Evolutionary conservation across 2,113 vertebrate species (phyloP).

Genomic region (Misgurnus anguillicaudatus): DNA sequence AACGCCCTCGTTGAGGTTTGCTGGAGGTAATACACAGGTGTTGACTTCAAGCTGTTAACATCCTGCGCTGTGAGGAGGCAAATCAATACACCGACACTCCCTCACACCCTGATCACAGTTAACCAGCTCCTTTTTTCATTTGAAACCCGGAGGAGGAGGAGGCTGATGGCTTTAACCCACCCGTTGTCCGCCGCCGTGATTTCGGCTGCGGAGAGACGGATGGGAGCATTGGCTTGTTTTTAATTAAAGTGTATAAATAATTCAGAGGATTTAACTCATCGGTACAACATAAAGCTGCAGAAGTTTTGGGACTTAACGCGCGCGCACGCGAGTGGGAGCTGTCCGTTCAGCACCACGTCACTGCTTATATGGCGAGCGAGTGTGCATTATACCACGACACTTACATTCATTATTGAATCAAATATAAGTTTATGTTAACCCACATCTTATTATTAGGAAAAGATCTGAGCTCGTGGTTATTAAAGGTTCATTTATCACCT

Average conservation of each 20-base stretch:
- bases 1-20: background rate
- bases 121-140: slow-evolving; percentile 40
- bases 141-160: background rate
- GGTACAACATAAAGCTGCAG: background rate
- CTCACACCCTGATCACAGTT: slow-evolving; percentile 10
- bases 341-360: slow-evolving; percentile 27
- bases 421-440: background rate
- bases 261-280: slow-evolving; percentile 9
- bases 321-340: background rate
- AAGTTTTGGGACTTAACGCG: background rate
- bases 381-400: too few relatives aligned
- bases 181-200: background rate
- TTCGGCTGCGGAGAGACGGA: background rate
- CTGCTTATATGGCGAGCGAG: background rate
- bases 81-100: slow-evolving; percentile 40
- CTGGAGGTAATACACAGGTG: slow-evolving; percentile 10
- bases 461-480: too few relatives aligned
- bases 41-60: slow-evolving; percentile 12
- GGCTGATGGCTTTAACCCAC: background rate
- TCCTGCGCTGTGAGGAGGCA: background rate
- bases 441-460: too few relatives aligned
- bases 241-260: slow-evolving; percentile 24
- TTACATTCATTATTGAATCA: too few relatives aligned
- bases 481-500: too few relatives aligned
- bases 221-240: slow-evolving; percentile 10